A percentile compares a stretch with the other conserved stretches of the same genome.
Conservation (phyloP, 2,888 invertebrate genomes). For the Prenolepis imparis region DNA sequence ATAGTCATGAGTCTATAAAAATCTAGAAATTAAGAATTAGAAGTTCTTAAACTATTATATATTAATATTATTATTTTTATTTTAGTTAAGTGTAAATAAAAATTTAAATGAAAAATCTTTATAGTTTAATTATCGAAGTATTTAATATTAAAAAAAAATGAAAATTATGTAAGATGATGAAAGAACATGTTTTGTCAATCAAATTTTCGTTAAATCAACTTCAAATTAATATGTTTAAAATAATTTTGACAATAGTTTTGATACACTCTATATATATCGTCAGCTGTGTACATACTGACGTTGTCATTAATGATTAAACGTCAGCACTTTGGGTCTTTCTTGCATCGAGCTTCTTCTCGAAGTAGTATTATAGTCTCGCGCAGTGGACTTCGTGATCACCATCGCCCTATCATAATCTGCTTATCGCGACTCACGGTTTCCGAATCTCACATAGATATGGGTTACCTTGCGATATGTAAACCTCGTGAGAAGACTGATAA, state of each 20-base stretch:
- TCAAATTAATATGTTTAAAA: not conserved
- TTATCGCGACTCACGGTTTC: not conserved
- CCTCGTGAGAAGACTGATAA: slow-evolving; percentile 40
- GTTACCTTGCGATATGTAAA: slow-evolving; percentile 10
- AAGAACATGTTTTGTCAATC: not conserved
- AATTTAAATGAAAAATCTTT: not conserved
- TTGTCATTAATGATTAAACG: not conserved
- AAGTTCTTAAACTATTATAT: not conserved
- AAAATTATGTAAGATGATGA: not conserved
- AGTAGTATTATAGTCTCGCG: not conserved
- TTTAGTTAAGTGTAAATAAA: not conserved
- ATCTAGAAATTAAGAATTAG: not conserved
- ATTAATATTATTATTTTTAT: not conserved
- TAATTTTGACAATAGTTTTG: not conserved
- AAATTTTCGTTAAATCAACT: not conserved
- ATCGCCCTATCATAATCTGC: not conserved
- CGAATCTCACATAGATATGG: not conserved
- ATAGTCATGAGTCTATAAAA: not conserved
- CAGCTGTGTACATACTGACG: slow-evolving; percentile 33
- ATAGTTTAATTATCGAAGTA: not conserved
- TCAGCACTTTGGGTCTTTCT: not conserved
- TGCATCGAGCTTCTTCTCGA: not conserved
- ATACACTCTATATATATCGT: not conserved
- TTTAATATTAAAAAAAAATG: not conserved
- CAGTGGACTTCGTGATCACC: not conserved